Conservation (phyloP, 2,113 vertebrate genomes). For the Cheirogaleus medius region DNA sequence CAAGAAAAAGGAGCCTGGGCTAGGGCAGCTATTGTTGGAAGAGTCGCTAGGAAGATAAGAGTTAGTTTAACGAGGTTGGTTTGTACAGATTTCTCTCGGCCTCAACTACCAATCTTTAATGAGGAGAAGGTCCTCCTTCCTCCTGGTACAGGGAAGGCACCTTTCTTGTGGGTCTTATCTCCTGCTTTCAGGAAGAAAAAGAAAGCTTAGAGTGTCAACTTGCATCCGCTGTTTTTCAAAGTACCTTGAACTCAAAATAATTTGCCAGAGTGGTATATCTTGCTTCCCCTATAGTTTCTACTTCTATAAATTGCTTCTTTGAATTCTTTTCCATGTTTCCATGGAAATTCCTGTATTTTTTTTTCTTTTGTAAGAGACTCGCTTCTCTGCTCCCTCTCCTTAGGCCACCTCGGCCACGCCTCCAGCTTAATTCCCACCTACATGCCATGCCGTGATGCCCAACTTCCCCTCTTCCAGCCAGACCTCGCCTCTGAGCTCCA, state of each 20-base stretch:
- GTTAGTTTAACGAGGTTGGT: neutral
- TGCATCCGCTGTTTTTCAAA: neutral
- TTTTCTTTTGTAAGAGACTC: neutral
- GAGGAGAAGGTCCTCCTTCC: neutral
- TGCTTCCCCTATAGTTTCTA: neutral
- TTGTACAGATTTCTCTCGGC: neutral
- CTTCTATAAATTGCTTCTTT: neutral
- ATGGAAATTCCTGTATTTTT: neutral
- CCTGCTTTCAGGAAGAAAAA: neutral
- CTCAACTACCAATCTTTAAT: neutral
- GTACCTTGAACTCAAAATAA: neutral
- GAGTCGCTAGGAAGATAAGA: neutral
- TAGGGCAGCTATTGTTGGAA: neutral
- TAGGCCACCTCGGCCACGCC: neutral
- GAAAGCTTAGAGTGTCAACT: neutral
- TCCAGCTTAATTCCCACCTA: neutral
- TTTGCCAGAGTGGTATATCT: neutral
- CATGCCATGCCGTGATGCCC: neutral
- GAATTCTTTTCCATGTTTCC: neutral
- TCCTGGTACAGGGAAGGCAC: neutral
- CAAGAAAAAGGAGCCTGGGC: neutral
- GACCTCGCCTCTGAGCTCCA: neutral
- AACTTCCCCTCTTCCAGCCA: neutral
- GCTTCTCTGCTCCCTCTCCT: neutral
- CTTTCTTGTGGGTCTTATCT: neutral